Evolutionary conservation across 2,797 vertebrate genomes (phyloP).

Genomic region (Botia kubotai): DNA sequence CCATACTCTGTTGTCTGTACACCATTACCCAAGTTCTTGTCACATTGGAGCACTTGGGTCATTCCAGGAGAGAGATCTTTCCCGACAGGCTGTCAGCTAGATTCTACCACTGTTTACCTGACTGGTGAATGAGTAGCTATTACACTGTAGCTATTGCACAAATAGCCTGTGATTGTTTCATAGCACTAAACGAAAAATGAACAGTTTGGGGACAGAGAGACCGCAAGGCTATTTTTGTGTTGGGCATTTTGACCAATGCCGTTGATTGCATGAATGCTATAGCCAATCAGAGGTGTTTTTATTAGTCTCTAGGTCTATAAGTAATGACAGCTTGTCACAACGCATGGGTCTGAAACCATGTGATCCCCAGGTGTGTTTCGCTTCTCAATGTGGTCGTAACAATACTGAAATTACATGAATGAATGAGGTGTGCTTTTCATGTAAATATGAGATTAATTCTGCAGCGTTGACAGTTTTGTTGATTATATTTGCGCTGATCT

Average conservation of each 20-base stretch:
- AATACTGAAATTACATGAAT: too few species aligned
- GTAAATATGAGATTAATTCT: too few species aligned
- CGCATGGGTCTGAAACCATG: not conserved
- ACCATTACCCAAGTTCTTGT: slow-evolving; percentile 39
- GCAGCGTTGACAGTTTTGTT: too few species aligned
- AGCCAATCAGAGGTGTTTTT: not conserved
- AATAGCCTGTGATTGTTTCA: slow-evolving; percentile 15
- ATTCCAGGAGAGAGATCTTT: slow-evolving; percentile 34
- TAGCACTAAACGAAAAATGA: slow-evolving; percentile 19
- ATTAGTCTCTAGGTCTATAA: not conserved
- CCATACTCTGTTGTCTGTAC: not conserved
- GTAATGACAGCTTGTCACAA: not conserved
- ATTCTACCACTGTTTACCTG: slow-evolving; percentile 51
- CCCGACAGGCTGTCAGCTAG: slow-evolving; percentile 59
- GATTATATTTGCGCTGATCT: too few species aligned
- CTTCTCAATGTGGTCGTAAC: too few species aligned
- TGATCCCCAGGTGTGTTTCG: not conserved
- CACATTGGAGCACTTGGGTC: slow-evolving; percentile 27
- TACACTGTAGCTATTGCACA: slow-evolving; percentile 7
- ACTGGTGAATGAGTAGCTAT: slow-evolving; percentile 40
- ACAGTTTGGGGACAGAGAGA: not conserved
- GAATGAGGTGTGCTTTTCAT: too few species aligned
- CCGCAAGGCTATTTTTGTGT: not conserved
- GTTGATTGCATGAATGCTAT: not conserved
- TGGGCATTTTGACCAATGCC: not conserved